Evolutionary conservation across 2,113 vertebrate genomes (phyloP).

Genomic region (Muscicapa adusta): DNA sequence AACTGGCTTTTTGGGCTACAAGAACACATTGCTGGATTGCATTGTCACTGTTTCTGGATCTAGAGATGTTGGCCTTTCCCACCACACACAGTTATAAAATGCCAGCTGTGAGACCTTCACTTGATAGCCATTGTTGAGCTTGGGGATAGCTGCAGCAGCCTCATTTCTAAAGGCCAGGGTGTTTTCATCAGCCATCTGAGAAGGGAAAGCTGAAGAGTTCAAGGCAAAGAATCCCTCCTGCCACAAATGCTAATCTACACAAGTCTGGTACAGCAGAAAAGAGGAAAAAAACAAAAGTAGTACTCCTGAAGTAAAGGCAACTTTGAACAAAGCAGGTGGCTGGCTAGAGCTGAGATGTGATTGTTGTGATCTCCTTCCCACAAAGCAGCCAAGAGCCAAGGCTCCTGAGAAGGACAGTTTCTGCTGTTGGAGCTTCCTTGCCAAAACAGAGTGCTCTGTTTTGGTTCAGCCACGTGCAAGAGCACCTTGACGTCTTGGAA

Average conservation of each 20-base stretch:
- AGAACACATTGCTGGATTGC: background rate
- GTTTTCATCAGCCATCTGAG: background rate
- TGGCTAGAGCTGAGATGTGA: background rate
- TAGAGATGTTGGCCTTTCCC: slow-evolving; percentile 36
- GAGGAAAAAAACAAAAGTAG: background rate
- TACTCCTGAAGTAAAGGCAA: background rate
- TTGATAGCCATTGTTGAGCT: background rate
- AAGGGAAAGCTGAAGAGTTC: background rate
- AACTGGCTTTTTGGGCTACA: background rate
- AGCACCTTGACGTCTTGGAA: background rate
- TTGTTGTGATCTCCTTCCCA: background rate
- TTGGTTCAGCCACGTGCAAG: background rate
- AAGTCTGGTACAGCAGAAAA: background rate
- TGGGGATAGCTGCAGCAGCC: background rate
- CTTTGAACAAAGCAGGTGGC: background rate
- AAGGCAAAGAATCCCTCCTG: background rate
- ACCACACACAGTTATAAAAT: background rate
- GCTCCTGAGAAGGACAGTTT: background rate
- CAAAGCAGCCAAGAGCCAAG: background rate
- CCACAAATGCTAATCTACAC: background rate
- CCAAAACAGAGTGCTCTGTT: background rate
- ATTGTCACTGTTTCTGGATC: background rate
- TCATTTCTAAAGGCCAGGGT: slow-evolving; percentile 28
- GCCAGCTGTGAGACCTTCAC: background rate
- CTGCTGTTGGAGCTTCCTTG: background rate